Base-by-base conservation (phyloP, 2,113 vertebrate species). In the Microcebus lehilahytsara region DNA sequence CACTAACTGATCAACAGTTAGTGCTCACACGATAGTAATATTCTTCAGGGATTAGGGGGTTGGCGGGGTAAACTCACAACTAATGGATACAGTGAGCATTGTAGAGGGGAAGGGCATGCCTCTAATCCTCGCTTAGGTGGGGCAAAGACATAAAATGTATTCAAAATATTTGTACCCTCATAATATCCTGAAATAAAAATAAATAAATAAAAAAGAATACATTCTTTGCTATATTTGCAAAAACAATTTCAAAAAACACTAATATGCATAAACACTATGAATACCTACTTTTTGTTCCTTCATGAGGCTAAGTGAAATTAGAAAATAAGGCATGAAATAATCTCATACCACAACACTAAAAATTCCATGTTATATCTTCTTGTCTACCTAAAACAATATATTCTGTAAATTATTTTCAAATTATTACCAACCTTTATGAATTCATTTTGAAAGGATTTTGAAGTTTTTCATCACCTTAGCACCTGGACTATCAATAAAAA, bases 281-380 rank as follows among this genome's bases (percentile, higher is more conserved):
- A 23, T 83, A 53, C 27, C 14, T 80, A 23, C 16, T 60, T 86
- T 75, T 79, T 19, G 69, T 84, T 75, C 27, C 19, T 84, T 67
- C 60, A 30, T 85, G 67, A 91, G 20, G 42, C 37, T 75, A 87
- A 86, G 22, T 83, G 40, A 95, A 95, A 84, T 25, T 90, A 84
- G 27, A 89, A 80, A 74, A 85, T n/a, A 89, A 56, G 34, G 66
- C 51, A 16, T 49, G n/a, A 83, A 83, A 85, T 86, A 86, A 3
- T 17, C 49, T 58, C 58, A 46, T 86, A 85, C 13, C 22, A 20
- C 16, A 79, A 78, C 14, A 37, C 51, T 84, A 66, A 64, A 91
- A 56, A 20, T 56, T 56, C 53, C 6, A 19, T 56, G 53, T 56
- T 56, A 20, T 56, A 20, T 56, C 16, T 80, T 92, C 4, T 60